Base-by-base conservation (phyloP, 2,888 invertebrate species). In the Brenthis hecate region DNA sequence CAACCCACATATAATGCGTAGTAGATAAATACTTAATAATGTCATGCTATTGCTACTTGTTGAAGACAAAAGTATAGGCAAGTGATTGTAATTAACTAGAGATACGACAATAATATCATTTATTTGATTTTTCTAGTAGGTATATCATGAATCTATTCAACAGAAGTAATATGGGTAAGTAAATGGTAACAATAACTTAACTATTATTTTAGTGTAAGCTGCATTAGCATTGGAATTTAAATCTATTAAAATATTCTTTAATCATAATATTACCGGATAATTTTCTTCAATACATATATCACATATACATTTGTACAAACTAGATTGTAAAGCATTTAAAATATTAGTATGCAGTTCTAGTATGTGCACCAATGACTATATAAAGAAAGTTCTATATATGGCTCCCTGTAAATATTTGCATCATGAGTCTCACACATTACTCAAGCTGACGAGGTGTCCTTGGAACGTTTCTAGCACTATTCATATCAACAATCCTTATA, bases 321-420 rank as follows among this genome's bases (percentile, higher is more conserved):
- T 14, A 66, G 48, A 19, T 55, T 60, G 28, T 54, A 16, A 16
- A 14, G 13, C 32, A 68, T 68, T 70, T 58, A 57, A 36, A 56
- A 53, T 60, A 68, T 72, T 66, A 72, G 66, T 66, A 66, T 66
- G 66, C 68, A 55, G 61, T 70, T 70, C 70, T 66, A 66, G 68
- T 72, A 72, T 71, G 72, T 66, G 63, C 61, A 65, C 72, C 71
- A 71, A 72, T 72, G 72, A 62, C 72, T 72, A 71, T 71, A 72
- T 72, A 72, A 69, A 72, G 69, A 72, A 72, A 73, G 72, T 69
- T 69, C 72, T 75, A 63, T 71, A 71, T 67, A 75, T 71, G 73
- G 73, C 56, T 56, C 60, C 64, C 62, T 70, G 67, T 68, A 73
- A 71, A 75, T 75, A 71, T 69, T 75, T 72, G 73, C 68, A 47